phyloP scores from a whole-genome alignment of 1,140 invertebrate genomes.

The Triops cancriformis region DNA sequence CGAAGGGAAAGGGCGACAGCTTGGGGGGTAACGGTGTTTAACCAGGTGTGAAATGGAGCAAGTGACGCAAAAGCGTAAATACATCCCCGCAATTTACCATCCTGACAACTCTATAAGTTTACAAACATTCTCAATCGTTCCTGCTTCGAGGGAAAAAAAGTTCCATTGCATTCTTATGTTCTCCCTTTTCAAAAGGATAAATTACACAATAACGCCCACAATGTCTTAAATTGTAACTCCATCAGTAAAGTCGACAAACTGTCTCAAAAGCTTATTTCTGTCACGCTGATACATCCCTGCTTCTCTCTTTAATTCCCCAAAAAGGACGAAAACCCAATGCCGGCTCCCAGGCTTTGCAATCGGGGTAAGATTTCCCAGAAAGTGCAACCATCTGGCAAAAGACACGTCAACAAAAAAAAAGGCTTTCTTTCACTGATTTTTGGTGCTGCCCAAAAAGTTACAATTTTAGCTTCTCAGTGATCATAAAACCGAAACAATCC shows the following conservation, averaged over 20 bases:
- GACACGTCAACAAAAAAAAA: not conserved
- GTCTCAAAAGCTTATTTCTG: not conserved
- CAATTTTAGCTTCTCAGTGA: not conserved
- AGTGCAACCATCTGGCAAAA: slow-evolving; percentile 9
- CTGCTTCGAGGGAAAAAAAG: not conserved
- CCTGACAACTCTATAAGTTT: not conserved
- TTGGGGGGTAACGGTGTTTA: not conserved
- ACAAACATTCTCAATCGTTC: not conserved
- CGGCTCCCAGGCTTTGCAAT: not conserved
- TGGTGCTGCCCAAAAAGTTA: not conserved
- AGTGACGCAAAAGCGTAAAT: slow-evolving; percentile 10
- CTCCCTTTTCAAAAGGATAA: not conserved
- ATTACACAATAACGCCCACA: not conserved
- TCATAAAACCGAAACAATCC: slow-evolving; percentile 10
- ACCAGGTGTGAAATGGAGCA: slow-evolving; percentile 9
- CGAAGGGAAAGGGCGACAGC: not conserved
- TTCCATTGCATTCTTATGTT: not conserved
- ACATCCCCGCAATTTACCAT: not conserved
- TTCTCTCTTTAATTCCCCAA: not conserved
- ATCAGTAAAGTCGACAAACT: not conserved
- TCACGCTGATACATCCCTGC: not conserved
- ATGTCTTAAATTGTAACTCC: not conserved
- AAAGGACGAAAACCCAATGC: not conserved
- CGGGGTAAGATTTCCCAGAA: not conserved
- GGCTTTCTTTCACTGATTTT: not conserved